A percentile compares a stretch with the other conserved stretches of the same genome.
Conservation (phyloP, 2,888 invertebrate genomes). For the Seira ritae region DNA sequence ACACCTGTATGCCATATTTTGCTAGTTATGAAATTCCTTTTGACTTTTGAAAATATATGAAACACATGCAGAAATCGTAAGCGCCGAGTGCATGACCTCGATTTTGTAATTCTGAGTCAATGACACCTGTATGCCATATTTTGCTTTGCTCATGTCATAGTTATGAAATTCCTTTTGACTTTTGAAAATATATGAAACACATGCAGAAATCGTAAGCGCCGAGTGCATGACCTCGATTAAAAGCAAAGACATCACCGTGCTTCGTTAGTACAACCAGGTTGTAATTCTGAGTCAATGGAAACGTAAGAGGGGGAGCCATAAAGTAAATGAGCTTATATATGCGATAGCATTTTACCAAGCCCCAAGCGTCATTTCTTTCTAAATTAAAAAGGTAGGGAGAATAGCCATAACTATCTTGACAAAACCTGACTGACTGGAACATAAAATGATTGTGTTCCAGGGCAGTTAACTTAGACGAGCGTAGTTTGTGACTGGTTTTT, state of each 20-base stretch:
- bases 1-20: too few species aligned
- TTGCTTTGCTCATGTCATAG: too few species aligned
- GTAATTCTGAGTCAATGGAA: neutral
- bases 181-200: too few species aligned
- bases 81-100: conserved; percentile 5
- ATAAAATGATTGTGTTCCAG: neutral
- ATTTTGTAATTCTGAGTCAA: neutral
- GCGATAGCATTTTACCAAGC: neutral
- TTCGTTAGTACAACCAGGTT: neutral
- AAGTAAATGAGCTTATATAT: neutral
- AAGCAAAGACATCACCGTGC: neutral
- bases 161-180: too few species aligned
- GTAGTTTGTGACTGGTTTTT: neutral
- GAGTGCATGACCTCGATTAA: conserved; percentile 13
- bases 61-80: neutral
- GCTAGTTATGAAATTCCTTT: too few species aligned
- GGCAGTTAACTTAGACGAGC: neutral
- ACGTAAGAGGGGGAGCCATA: neutral
- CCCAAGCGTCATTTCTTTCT: neutral
- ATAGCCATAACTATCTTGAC: neutral
- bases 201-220: neutral
- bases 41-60: too few species aligned
- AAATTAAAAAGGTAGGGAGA: neutral
- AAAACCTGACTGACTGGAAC: neutral
- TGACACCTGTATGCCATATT: too few species aligned